Percentiles rank a stretch among this genome's conserved stretches.
Evolutionary conservation across 2,888 invertebrate genomes (phyloP).

Genomic region (Keiferia lycopersicella): DNA sequence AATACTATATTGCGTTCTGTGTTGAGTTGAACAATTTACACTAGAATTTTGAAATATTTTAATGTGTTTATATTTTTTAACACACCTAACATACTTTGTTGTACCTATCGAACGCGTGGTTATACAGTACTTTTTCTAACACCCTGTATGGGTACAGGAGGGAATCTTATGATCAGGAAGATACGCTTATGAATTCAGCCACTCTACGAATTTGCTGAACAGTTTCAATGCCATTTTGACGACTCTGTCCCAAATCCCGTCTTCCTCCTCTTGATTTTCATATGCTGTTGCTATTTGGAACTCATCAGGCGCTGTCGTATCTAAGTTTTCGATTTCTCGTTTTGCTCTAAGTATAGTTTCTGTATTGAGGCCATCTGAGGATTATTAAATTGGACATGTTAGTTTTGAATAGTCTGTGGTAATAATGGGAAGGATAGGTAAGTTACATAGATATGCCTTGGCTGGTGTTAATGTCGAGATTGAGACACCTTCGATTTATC

Average conservation of each 20-base stretch:
- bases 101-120: no score
- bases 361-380: slow-evolving; percentile 40
- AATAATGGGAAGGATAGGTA: no score
- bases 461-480: no score
- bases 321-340: slow-evolving; percentile 66
- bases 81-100: no score
- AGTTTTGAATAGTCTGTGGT: no score
- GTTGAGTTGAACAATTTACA: no score
- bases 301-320: slow-evolving; percentile 51
- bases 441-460: no score
- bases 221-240: slow-evolving; percentile 70
- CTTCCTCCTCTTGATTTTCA: slow-evolving; percentile 61
- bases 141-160: background rate
- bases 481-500: no score
- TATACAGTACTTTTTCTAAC: no score
- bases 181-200: slow-evolving; percentile 57
- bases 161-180: background rate
- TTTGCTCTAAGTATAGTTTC: slow-evolving; percentile 46
- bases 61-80: no score
- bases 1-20: no score
- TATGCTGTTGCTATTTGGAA: slow-evolving; percentile 42
- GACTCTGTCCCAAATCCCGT: slow-evolving; percentile 72
- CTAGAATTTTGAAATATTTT: no score
- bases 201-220: slow-evolving; percentile 70
- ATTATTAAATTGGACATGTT: background rate